phyloP scores from a whole-genome alignment of 1,140 invertebrate species.

The Olivierus martensii region DNA sequence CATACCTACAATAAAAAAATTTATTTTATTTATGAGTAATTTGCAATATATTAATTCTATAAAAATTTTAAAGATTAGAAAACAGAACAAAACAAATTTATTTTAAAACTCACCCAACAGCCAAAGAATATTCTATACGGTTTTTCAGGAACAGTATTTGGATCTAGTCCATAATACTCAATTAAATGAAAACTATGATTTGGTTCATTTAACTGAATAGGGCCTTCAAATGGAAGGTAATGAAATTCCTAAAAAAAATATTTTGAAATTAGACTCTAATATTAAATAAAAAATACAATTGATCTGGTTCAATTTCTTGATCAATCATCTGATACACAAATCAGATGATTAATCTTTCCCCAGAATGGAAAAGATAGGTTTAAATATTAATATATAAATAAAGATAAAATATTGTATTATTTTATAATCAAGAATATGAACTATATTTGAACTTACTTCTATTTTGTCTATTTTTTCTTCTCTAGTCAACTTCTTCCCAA shows the following conservation, averaged over 20 bases:
- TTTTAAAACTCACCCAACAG: constrained; percentile 47
- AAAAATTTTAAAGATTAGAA: too few relatives aligned
- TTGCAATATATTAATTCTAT: too few relatives aligned
- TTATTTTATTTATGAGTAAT: too few relatives aligned
- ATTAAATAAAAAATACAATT: not conserved
- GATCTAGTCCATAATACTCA: constrained; percentile 73
- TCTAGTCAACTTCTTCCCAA: constrained; percentile 65
- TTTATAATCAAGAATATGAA: too few relatives aligned
- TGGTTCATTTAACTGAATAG: constrained; percentile 68
- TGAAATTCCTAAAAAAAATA: constrained; percentile 47
- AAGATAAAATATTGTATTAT: constrained; percentile 12
- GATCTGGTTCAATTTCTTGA: too few relatives aligned
- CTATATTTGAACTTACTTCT: constrained; percentile 42
- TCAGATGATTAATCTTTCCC: too few relatives aligned
- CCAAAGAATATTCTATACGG: constrained; percentile 71
- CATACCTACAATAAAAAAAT: constrained; percentile 38
- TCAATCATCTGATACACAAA: too few relatives aligned
- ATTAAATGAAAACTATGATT: constrained; percentile 60
- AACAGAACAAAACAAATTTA: too few relatives aligned
- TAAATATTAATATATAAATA: too few relatives aligned
- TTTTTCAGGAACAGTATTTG: constrained; percentile 50
- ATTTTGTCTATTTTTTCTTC: constrained; percentile 69
- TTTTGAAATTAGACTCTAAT: not conserved
- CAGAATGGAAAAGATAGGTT: too few relatives aligned
- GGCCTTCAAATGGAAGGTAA: constrained; percentile 63